Evolutionary conservation across 2,888 invertebrate genomes (phyloP).

Genomic region (Rhagonycha lutea): DNA sequence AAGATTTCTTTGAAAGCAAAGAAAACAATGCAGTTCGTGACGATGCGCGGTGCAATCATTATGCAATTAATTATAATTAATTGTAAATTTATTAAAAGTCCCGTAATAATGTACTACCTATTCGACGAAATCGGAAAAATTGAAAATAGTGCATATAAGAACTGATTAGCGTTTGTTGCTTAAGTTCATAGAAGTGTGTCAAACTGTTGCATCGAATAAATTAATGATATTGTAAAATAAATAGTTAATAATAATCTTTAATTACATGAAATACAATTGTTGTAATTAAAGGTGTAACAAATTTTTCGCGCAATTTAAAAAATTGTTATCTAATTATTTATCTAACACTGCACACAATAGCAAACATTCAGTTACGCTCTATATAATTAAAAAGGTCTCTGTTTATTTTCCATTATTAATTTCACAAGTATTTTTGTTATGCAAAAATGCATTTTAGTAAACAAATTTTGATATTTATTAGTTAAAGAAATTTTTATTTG

Average conservation of each 20-base stretch:
- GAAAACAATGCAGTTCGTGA: neutral
- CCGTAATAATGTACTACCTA: neutral
- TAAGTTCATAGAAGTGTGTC: conserved; percentile 19
- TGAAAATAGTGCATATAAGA: neutral
- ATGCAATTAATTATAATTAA: neutral
- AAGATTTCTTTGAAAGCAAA: neutral
- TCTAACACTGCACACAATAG: neutral
- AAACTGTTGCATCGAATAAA: conserved; percentile 20
- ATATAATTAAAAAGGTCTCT: neutral
- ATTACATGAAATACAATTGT: neutral
- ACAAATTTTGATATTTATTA: too few relatives aligned
- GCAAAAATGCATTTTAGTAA: neutral
- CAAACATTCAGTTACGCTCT: neutral
- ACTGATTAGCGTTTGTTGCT: conserved; percentile 4
- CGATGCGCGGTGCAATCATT: neutral
- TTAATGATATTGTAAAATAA: neutral
- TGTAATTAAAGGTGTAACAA: neutral
- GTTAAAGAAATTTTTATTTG: too few relatives aligned
- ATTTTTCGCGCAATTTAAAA: neutral
- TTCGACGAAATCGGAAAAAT: conserved; percentile 16
- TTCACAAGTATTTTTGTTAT: neutral
- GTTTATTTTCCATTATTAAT: neutral
- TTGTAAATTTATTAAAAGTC: neutral
- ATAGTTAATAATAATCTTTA: neutral
- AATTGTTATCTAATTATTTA: neutral